Evolutionary conservation across 2,888 invertebrate species (phyloP), one percentile per base, ranked within the genome.

Genomic region (Miltochrista miniata): DNA sequence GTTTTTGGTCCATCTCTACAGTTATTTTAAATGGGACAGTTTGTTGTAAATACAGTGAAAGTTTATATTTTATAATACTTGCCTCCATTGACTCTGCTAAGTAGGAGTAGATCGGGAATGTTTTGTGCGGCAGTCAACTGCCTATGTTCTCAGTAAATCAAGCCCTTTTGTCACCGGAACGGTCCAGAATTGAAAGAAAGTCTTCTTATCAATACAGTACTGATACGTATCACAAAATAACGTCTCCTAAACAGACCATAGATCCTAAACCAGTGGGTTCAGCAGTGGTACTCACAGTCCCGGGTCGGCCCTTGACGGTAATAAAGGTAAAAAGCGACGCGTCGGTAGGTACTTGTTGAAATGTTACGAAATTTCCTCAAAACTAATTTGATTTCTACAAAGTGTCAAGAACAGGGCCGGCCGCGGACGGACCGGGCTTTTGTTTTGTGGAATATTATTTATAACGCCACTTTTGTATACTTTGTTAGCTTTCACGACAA

Each of bases 351-450:
- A n/a, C 53, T 62, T 57, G 52, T 56, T 47, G 45, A 57, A 64
- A 56, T 51, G 59, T 59, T 65, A 56, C 66, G 51, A 57, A 65
- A 68, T 68, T 62, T 52, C 47, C 52, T 47, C 61, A 48, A 63
- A 72, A 70, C 70, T 76, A 80, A 81, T 79, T 76, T 75, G 67
- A 72, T 72, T 73, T 58, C 53, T 59, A 54, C 68, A 56, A 78
- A 74, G 71, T 76, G 81, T 78, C 80, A 73, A 68, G 70, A 73
- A 68, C 79, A 76, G 60, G 63, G 64, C 70, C 60, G 56, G 55
- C 34, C 51, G 45, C 31, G 49, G n/a, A 37, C 38, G 51, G 59
- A 69, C 70, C 73, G 5, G 31, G 11, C 31, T 24, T 76, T 76
- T 74, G 79, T 76, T 71, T 63, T 55, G 56, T 46, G 57, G 48